Base-by-base conservation (phyloP, 1,140 invertebrate species). In the Ooceraea biroi region DNA sequence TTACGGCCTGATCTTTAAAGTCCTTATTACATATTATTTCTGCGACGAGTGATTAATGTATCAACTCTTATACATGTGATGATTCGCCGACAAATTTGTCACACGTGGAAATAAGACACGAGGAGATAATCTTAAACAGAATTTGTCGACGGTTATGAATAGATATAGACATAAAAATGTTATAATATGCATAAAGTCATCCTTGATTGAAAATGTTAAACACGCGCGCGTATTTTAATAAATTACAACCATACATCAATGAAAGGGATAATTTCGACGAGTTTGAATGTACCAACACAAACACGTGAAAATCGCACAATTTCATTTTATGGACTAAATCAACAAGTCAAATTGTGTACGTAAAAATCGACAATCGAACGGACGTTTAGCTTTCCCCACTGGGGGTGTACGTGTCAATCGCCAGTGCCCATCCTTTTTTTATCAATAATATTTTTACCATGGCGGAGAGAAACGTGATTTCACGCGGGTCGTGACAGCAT, bases 331-430 rank as follows among this genome's bases (percentile, higher is more conserved):
- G 55, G 60, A 77, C 60, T 74, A 85, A 83, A 88, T 88, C 86
- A 88, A 88, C 86, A 85, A 88, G 86, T 88, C 83, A 82, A 85
- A 88, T 83, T 68, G 72, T 80, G 50, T 52, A 41, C 68, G 69
- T 46, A 41, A 58, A 84, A 84, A 58, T 78, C 61, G 73, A 57
- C 74, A 84, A 66, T 84, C 60, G 55, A 46, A 48, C 41, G 65
- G 44, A 69, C 36, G 44, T 65, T 58, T 58, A 50, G 60, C 36
- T 84, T 55, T 80, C 44, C 41, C 65, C n/a, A n/a, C 11, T 19
- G 27, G 17, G 22, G 19, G 48, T 36, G 12, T 27, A 65, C 50
- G 66, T 68, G 46, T 84, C 74, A 55, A 84, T 78, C 63, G 48
- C 63, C 85, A 61, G 52, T 82, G 30, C 69, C 17, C 27, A 61